Percentiles rank a stretch among this genome's conserved stretches.
These are phyloP conservation scores for Metacarcinus magister DNA, from an alignment of 2,888 invertebrate genomes.

Conservation along the genomic window DNA sequence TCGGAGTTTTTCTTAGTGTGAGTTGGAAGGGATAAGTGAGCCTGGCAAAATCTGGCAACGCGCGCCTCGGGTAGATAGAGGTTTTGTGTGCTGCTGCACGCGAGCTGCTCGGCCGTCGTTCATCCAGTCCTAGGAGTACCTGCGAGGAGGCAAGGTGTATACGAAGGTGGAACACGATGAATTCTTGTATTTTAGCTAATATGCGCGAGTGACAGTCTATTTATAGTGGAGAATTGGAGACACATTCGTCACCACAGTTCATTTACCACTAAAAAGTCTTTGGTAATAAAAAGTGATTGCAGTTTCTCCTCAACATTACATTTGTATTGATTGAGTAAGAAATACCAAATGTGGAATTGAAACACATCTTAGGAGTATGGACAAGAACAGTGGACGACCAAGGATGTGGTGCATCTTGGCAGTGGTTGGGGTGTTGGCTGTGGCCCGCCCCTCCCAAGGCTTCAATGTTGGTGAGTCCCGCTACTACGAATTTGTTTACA, in stretches of 20 bases:
- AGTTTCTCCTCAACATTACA: background rate
- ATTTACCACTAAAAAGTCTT: background rate
- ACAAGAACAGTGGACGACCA: background rate
- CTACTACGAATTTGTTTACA: background rate
- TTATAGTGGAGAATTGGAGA: background rate
- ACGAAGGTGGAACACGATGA: background rate
- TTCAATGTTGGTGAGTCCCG: slow-evolving; percentile 11
- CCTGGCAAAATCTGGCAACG: background rate
- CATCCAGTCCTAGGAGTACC: background rate
- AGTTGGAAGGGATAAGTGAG: background rate
- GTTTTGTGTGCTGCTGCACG: background rate
- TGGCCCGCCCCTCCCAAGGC: background rate
- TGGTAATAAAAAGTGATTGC: background rate
- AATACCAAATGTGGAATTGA: background rate
- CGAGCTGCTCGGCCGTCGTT: background rate
- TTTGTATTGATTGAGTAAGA: background rate
- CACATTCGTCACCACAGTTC: background rate
- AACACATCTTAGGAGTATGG: background rate
- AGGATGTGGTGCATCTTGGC: background rate
- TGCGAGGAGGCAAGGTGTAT: background rate
- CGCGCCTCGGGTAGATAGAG: background rate
- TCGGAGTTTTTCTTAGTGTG: background rate
- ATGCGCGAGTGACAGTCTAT: background rate
- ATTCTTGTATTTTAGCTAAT: background rate
- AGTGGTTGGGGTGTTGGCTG: background rate